phyloP scores from a whole-genome alignment of 2,888 invertebrate genomes.

The Dendrolimus pini region DNA sequence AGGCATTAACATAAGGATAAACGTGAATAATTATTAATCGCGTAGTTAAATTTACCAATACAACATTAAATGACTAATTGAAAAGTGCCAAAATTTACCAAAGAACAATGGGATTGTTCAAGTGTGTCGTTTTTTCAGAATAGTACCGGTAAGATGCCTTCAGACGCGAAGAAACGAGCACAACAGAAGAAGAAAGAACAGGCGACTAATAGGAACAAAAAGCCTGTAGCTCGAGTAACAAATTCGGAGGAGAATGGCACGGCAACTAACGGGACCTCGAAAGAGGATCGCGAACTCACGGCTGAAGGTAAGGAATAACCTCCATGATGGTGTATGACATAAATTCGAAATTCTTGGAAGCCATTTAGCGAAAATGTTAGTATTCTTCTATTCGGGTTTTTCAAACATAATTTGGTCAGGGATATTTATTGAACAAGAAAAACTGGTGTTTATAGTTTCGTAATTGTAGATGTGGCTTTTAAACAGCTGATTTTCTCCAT shows the following conservation, averaged over 20 bases:
- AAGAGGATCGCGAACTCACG: constrained; percentile 79
- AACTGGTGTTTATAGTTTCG: not conserved
- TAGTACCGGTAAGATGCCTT: constrained; percentile 86
- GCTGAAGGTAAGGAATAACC: constrained; percentile 78
- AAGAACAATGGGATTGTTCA: not conserved
- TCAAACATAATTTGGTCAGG: not conserved
- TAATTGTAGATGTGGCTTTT: no score
- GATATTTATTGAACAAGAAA: not conserved
- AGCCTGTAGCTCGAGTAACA: constrained; percentile 69
- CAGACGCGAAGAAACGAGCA: constrained; percentile 98
- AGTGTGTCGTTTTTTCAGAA: constrained; percentile 26
- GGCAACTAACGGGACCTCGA: constrained; percentile 49
- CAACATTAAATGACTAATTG: not conserved
- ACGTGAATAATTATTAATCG: no score
- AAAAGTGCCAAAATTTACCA: no score
- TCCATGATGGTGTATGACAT: no score
- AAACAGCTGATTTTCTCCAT: no score
- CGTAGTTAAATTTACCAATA: no score
- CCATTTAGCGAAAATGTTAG: no score
- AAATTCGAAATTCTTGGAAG: no score
- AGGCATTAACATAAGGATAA: not conserved
- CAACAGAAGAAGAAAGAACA: constrained; percentile 98
- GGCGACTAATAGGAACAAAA: constrained; percentile 82
- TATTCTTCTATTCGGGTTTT: not conserved
- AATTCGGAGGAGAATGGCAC: constrained; percentile 74